Conservation (phyloP, 2,888 invertebrate genomes). For the Linnaemya vulpina region DNA sequence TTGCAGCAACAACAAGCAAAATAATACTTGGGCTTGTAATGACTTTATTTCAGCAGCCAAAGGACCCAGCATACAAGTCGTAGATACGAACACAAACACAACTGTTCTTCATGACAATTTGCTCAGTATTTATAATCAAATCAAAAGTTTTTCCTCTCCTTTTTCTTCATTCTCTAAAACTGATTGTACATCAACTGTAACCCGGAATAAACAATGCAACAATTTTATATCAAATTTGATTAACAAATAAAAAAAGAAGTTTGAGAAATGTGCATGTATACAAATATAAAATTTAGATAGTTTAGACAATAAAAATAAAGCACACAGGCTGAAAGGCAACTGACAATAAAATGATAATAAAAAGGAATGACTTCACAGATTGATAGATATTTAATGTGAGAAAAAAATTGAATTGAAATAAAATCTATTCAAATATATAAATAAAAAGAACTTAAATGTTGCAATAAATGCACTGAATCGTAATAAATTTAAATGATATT, state of each 20-base stretch:
- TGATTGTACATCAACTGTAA: conserved; percentile 43
- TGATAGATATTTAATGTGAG: conserved; percentile 48
- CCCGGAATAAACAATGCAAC: conserved; percentile 62
- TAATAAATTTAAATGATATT: conserved; percentile 35
- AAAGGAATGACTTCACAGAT: conserved; percentile 23
- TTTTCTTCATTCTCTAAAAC: conserved; percentile 17
- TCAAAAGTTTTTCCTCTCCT: conserved; percentile 23
- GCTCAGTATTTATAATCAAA: conserved; percentile 57
- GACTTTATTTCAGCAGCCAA: conserved; percentile 20
- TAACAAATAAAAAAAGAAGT: conserved; percentile 60
- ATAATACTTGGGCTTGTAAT: conserved; percentile 17
- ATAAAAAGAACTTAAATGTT: conserved; percentile 37
- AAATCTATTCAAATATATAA: conserved; percentile 30
- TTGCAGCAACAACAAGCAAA: neutral
- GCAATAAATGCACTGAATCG: conserved; percentile 55
- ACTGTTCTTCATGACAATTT: conserved; percentile 58
- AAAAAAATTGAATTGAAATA: conserved; percentile 10
- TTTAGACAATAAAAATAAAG: conserved; percentile 64
- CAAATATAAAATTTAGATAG: conserved; percentile 61
- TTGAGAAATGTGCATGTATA: conserved; percentile 17
- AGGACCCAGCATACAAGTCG: conserved; percentile 13
- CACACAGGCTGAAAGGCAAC: conserved; percentile 25
- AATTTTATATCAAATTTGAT: conserved; percentile 67
- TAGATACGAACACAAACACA: neutral
- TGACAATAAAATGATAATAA: conserved; percentile 44